Evolutionary conservation across 2,113 vertebrate species (phyloP).

Genomic region (Oreochromis aureus): DNA sequence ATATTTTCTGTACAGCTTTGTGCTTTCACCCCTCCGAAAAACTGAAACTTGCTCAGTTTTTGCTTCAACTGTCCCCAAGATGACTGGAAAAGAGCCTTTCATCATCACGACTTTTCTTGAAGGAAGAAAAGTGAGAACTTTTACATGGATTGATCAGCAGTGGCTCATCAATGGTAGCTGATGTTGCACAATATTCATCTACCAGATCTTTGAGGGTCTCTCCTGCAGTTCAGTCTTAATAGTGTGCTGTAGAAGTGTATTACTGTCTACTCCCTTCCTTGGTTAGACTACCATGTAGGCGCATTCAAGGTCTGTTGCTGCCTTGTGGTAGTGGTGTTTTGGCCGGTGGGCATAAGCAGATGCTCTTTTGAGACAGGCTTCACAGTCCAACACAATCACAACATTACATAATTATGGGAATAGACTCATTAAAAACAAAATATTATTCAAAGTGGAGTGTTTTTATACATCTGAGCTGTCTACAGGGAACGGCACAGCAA

Average conservation of each 20-base stretch:
- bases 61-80: background rate
- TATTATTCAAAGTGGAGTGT: background rate
- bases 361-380: background rate
- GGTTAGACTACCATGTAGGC: background rate
- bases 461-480: background rate
- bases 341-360: background rate
- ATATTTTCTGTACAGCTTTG: accelerated
- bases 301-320: background rate
- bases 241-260: background rate
- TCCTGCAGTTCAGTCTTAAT: background rate
- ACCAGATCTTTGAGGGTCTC: background rate
- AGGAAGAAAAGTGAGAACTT: background rate
- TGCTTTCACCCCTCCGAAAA: accelerated
- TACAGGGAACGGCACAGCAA: background rate
- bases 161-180: background rate
- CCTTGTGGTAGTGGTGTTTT: background rate
- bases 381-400: background rate
- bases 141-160: accelerated
- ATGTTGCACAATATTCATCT: background rate
- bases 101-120: accelerated
- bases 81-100: accelerated
- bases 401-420: background rate
- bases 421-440: background rate
- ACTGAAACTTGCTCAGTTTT: background rate
- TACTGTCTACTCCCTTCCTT: background rate